phyloP scores from a whole-genome alignment of 2,797 vertebrate genomes.

The Lacerta viridis region DNA sequence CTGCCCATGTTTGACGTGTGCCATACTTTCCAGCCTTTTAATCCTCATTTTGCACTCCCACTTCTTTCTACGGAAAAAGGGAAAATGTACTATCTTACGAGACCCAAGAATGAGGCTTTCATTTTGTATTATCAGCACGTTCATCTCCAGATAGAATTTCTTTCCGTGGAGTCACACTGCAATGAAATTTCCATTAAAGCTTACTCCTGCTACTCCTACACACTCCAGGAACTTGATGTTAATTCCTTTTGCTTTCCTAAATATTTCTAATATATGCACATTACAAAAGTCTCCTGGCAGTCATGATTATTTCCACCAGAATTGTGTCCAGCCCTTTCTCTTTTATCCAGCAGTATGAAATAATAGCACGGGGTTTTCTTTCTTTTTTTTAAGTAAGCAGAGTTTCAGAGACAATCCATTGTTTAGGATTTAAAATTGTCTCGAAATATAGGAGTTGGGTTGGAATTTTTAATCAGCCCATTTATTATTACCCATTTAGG shows the following conservation, averaged over 20 bases:
- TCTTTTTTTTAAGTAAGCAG: neutral
- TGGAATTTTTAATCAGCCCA: neutral
- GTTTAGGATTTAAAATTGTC: neutral
- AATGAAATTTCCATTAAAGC: slow-evolving; percentile 26
- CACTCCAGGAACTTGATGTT: neutral
- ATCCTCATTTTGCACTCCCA: neutral
- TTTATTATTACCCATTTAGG: neutral
- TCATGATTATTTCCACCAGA: neutral
- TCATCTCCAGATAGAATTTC: neutral
- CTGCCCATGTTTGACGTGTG: neutral
- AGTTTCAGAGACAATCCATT: neutral
- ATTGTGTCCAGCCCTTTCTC: slow-evolving; percentile 16
- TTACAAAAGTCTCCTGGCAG: slow-evolving; percentile 29
- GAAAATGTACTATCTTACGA: neutral
- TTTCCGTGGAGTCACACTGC: slow-evolving; percentile 12
- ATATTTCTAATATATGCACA: neutral
- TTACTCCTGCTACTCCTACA: neutral
- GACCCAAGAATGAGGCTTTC: neutral
- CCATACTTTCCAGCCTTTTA: neutral
- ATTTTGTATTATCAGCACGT: slow-evolving; percentile 8
- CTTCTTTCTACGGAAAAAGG: neutral
- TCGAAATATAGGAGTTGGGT: neutral
- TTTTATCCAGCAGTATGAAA: neutral
- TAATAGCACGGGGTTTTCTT: neutral
- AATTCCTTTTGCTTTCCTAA: slow-evolving; percentile 47